These are phyloP conservation scores for Aphodius sticticus DNA, from an alignment of 2,888 invertebrate genomes.

Conservation along the genomic window DNA sequence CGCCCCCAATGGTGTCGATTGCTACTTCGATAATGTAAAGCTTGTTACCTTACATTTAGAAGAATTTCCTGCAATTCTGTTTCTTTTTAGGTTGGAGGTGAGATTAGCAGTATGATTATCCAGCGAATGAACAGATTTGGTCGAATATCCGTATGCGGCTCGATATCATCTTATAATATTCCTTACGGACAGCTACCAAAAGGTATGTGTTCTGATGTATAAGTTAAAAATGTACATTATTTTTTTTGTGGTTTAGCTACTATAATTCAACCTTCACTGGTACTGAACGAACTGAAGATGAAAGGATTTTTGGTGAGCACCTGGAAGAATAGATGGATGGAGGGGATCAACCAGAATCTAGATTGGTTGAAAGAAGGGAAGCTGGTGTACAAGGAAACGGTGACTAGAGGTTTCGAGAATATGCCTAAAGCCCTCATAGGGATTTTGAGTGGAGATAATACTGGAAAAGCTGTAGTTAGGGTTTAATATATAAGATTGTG, in stretches of 20 bases:
- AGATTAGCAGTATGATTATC: slow-evolving; percentile 67
- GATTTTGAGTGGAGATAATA: slow-evolving; percentile 70
- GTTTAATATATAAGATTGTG: slow-evolving; percentile 44
- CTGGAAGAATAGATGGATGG: slow-evolving; percentile 69
- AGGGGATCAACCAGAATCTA: slow-evolving; percentile 71
- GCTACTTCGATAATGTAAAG: slow-evolving; percentile 80
- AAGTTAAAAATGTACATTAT: slow-evolving; percentile 11
- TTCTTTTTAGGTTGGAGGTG: slow-evolving; percentile 68
- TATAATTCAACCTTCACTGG: slow-evolving; percentile 65
- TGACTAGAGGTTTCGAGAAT: slow-evolving; percentile 76
- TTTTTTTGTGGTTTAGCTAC: slow-evolving; percentile 49
- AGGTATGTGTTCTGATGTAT: slow-evolving; percentile 49
- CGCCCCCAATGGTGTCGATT: slow-evolving; percentile 77
- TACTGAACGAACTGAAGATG: slow-evolving; percentile 67
- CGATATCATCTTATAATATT: slow-evolving; percentile 70
- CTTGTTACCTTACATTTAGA: slow-evolving; percentile 8
- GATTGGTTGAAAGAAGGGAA: slow-evolving; percentile 74
- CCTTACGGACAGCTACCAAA: slow-evolving; percentile 61
- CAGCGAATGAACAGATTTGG: slow-evolving; percentile 70
- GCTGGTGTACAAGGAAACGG: slow-evolving; percentile 72
- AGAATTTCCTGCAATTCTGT: slow-evolving; percentile 18
- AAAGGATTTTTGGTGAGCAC: slow-evolving; percentile 69
- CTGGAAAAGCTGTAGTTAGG: slow-evolving; percentile 76
- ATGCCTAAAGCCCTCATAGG: slow-evolving; percentile 75
- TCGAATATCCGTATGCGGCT: slow-evolving; percentile 71